Evolutionary conservation across 2,888 invertebrate species (phyloP).

Genomic region (Xestia sexstrigata): DNA sequence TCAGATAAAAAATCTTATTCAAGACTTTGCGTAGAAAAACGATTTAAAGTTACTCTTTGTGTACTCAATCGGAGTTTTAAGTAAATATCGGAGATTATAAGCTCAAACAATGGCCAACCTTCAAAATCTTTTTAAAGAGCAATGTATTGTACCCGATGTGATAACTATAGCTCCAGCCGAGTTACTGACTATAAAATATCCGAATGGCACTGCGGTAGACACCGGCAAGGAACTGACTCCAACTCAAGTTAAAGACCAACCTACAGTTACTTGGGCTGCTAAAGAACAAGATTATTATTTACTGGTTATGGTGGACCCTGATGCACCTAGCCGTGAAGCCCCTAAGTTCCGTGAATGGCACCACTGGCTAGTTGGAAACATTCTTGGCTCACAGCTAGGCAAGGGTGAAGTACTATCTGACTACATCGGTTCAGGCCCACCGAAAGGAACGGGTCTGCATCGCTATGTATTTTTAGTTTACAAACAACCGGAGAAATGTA

Average conservation of each 20-base stretch:
- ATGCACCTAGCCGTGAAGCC: constrained; percentile 93
- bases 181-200: constrained; percentile 88
- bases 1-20: constrained; percentile 41
- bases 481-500: constrained; percentile 90
- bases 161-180: constrained; percentile 90
- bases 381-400: constrained; percentile 91
- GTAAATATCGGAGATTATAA: constrained; percentile 4
- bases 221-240: constrained; percentile 93
- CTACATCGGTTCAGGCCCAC: constrained; percentile 93
- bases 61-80: constrained; percentile 6
- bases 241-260: constrained; percentile 93
- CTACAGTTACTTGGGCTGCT: constrained; percentile 92
- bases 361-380: constrained; percentile 95
- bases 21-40: not conserved
- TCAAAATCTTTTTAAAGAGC: constrained; percentile 84
- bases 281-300: constrained; percentile 92
- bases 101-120: constrained; percentile 75
- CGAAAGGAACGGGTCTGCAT: constrained; percentile 93
- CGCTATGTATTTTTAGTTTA: constrained; percentile 93
- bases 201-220: constrained; percentile 86
- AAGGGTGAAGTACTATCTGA: constrained; percentile 92
- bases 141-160: constrained; percentile 93
- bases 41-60: not conserved
- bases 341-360: constrained; percentile 94
- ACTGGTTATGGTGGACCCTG: constrained; percentile 92